Evolutionary conservation across 2,888 invertebrate genomes (phyloP).

Genomic region (Heteropelma amictum): DNA sequence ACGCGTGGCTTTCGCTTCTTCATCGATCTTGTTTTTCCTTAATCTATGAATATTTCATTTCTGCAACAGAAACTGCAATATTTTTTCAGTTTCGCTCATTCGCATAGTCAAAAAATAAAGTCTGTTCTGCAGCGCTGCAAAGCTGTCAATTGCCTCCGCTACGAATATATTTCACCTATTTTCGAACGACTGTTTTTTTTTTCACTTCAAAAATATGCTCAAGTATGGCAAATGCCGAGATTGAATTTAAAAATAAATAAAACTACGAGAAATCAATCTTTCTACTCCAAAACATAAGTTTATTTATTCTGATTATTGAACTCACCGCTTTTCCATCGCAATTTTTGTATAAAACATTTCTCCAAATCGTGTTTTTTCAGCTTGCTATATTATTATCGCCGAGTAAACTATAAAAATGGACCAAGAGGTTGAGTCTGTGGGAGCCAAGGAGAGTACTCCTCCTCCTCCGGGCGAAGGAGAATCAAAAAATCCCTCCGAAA

Average conservation of each 20-base stretch:
- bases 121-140: no score
- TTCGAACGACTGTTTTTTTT: neutral
- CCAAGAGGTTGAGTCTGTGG: constrained; percentile 10
- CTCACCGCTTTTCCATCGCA: no score
- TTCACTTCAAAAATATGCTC: no score
- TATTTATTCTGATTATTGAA: no score
- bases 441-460: constrained; percentile 3
- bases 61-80: neutral
- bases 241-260: no score
- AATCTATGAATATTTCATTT: neutral
- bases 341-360: no score
- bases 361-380: no score
- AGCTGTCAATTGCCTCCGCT: neutral
- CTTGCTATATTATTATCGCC: neutral
- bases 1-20: neutral
- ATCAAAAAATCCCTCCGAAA: neutral
- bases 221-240: no score
- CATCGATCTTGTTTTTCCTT: constrained; percentile 1
- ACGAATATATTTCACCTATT: neutral
- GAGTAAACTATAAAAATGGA: constrained; percentile 30
- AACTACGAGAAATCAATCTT: no score
- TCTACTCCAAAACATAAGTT: neutral
- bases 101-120: neutral
- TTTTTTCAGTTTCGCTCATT: neutral
- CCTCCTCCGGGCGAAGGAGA: neutral